These are phyloP conservation scores for Oceanodroma tethys DNA, from an alignment of 2,113 vertebrate species.

Conservation along the genomic window DNA sequence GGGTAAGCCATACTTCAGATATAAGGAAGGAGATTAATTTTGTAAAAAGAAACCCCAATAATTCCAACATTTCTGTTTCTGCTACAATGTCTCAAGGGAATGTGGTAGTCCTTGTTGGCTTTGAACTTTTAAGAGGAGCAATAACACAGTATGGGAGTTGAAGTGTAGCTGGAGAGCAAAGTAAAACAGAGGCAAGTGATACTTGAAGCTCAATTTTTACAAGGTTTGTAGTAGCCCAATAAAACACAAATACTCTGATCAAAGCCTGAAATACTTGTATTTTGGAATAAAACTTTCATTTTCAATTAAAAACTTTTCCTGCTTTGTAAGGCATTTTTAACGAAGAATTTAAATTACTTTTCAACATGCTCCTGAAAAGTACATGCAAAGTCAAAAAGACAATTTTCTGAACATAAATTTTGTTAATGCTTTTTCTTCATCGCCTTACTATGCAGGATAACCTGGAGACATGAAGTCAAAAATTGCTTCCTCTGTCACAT, in stretches of 20 bases:
- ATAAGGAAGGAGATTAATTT: not conserved
- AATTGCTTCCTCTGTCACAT: not conserved
- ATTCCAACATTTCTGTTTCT: not conserved
- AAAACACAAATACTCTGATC: not conserved
- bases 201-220: not conserved
- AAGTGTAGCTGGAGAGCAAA: not conserved
- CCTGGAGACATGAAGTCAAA: not conserved
- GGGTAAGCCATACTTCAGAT: not conserved
- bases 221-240: not conserved
- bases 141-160: not conserved
- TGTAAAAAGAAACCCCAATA: not conserved
- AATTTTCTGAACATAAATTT: not conserved
- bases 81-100: not conserved
- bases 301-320: not conserved
- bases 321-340: not conserved
- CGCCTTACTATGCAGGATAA: not conserved
- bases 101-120: not conserved
- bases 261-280: not conserved
- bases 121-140: not conserved
- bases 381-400: not conserved
- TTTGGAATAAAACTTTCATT: not conserved
- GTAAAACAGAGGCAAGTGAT: not conserved
- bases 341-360: not conserved
- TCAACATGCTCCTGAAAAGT: not conserved
- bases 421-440: not conserved